Evolutionary conservation across 2,888 invertebrate genomes (phyloP).

Genomic region (Falcaria lacertinaria): DNA sequence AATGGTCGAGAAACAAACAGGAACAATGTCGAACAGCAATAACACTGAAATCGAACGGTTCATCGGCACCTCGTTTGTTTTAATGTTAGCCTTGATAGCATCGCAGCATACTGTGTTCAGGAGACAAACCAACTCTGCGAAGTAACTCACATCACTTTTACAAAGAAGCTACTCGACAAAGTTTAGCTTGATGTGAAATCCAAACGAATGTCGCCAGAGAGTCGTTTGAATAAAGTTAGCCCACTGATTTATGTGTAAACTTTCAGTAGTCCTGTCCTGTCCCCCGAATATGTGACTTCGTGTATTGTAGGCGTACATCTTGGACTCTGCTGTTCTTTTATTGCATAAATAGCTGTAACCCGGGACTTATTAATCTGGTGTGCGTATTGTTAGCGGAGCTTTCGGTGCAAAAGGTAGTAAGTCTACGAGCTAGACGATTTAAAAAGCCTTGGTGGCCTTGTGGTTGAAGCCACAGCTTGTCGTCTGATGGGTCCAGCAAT

Average conservation of each 20-base stretch:
- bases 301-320: slow-evolving; percentile 49
- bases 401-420: too few relatives aligned
- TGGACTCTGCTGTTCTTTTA: slow-evolving; percentile 45
- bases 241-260: slow-evolving; percentile 74
- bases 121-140: slow-evolving; percentile 38
- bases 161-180: slow-evolving; percentile 59
- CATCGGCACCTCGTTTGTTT: slow-evolving; percentile 16
- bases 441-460: too few relatives aligned
- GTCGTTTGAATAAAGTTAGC: slow-evolving; percentile 78
- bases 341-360: too few relatives aligned
- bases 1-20: background rate
- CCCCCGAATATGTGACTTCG: slow-evolving; percentile 55
- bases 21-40: slow-evolving; percentile 8
- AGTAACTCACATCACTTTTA: slow-evolving; percentile 48
- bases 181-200: slow-evolving; percentile 65
- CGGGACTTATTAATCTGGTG: too few relatives aligned
- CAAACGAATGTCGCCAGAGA: slow-evolving; percentile 75
- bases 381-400: too few relatives aligned
- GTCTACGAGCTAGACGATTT: too few relatives aligned
- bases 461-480: too few relatives aligned
- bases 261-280: slow-evolving; percentile 45
- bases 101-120: slow-evolving; percentile 36
- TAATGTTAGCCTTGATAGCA: slow-evolving; percentile 24
- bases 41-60: slow-evolving; percentile 6
- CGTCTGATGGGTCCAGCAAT: too few relatives aligned